These are phyloP conservation scores for Catostylus mosaicus DNA, from an alignment of 30 jellyfish, hydroid and myxozoan species.

Conservation along the genomic window DNA sequence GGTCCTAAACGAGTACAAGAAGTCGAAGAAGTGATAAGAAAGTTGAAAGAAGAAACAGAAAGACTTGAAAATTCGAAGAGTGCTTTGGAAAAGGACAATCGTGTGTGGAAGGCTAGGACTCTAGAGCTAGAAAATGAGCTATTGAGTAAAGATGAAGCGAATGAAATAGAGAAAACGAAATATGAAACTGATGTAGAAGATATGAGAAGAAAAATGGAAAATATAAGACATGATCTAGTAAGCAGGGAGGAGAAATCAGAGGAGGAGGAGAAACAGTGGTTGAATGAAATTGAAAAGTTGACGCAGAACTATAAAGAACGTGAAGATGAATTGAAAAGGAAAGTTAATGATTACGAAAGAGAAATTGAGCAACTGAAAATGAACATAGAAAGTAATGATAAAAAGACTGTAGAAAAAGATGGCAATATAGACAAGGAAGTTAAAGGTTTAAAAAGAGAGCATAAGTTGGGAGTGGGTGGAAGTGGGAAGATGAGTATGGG, in stretches of 20 bases:
- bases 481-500: not conserved
- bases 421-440: not conserved
- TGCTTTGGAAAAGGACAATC: constrained; percentile 7
- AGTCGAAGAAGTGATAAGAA: not conserved
- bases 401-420: not conserved
- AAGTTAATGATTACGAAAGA: not conserved
- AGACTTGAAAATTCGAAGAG: not conserved
- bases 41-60: not conserved
- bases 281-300: not conserved
- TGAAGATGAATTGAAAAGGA: constrained; percentile 12
- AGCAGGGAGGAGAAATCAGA: constrained; percentile 18
- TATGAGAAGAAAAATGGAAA: not conserved
- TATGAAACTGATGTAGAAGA: not conserved
- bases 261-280: not conserved
- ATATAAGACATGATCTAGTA: not conserved
- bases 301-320: not conserved
- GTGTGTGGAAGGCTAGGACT: not conserved
- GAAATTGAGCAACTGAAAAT: constrained; percentile 1
- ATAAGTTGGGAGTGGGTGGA: not conserved
- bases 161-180: not conserved
- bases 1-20: not conserved
- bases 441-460: not conserved
- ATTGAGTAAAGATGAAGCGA: not conserved
- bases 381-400: not conserved
- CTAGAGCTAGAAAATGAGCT: not conserved